phyloP scores from a whole-genome alignment of 2,797 vertebrate genomes.

The Sebastes kiyomatsui region DNA sequence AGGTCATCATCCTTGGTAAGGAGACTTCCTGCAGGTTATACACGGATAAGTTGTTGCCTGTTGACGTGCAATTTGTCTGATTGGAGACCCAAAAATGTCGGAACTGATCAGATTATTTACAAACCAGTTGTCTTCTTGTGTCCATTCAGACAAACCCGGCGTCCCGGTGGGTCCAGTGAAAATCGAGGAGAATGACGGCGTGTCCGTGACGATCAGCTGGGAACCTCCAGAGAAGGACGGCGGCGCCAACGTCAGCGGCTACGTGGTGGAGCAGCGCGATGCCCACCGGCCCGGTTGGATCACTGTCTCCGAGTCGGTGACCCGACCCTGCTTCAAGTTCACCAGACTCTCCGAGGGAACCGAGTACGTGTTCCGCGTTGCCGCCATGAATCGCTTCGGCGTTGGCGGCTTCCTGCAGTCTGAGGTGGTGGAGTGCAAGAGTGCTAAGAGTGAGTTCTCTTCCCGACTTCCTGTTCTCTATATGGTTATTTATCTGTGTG shows the following conservation, averaged over 20 bases:
- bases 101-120: not conserved
- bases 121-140: not conserved
- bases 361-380: slow-evolving; percentile 98
- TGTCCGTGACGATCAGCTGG: slow-evolving; percentile 93
- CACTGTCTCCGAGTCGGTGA: slow-evolving; percentile 96
- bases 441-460: slow-evolving; percentile 91
- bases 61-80: not conserved
- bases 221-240: slow-evolving; percentile 94
- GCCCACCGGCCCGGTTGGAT: slow-evolving; percentile 96
- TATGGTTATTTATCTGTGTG: not conserved
- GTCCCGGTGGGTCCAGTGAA: slow-evolving; percentile 90
- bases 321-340: slow-evolving; percentile 93
- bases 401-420: slow-evolving; percentile 95
- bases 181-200: slow-evolving; percentile 91
- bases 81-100: not conserved
- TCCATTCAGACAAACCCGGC: slow-evolving; percentile 91
- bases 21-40: not conserved
- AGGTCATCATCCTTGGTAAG: slow-evolving; percentile 98
- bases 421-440: slow-evolving; percentile 96
- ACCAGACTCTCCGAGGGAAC: slow-evolving; percentile 92
- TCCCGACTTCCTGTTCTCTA: not conserved
- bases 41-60: too few species aligned
- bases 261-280: slow-evolving; percentile 96
- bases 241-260: slow-evolving; percentile 93
- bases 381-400: slow-evolving; percentile 98